Evolutionary conservation across 2,797 vertebrate genomes (phyloP), one percentile per base, ranked within the genome.

Genomic region (Denticeps clupeoides): DNA sequence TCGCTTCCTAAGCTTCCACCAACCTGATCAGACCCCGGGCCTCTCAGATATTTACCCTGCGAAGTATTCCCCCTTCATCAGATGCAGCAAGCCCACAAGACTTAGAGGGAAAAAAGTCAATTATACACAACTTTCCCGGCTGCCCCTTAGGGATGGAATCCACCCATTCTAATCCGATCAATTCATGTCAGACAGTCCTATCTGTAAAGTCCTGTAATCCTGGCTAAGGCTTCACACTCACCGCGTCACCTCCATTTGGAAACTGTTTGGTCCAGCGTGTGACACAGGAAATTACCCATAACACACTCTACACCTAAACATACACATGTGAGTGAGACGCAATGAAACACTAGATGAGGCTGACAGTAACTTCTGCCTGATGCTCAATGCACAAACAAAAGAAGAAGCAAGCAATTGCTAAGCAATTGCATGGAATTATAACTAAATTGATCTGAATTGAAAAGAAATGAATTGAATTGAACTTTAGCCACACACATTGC

Each of bases 161-260:
- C 62, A 66, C 69, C 68, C 60, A 67, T 62, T 78, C 64, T 85
- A 87, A 86, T 87, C 80, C 59, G 59, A 82, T 87, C 80, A 85
- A 75, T 69, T 80, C 77, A 68, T 77, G 78, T 80, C 75, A 80
- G 77, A 79, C 69, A 79, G 78, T 54, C 71, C 73, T 75, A 70
- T 81, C 70, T 73, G 60, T 58, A 62, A 74, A 63, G 72, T 73
- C 73, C 73, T 80, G 77, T 82, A 82, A 85, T 86, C 82, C 81
- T 75, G 56, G 71, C 76, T 80, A 82, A 82, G 70, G 75, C 76
- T 82, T 73, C 67, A 76, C 74, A 79, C 65, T 60, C 67, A 41
- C 41, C 48, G 28, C 71, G 50, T 63, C 55, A 69, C 71, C 69
- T 67, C 66, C 50, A 51, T 51, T 48, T 51, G 31, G 56, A 56